Evolutionary conservation across 1,140 invertebrate genomes (phyloP).

Genomic region (Oryzaephilus surinamensis): DNA sequence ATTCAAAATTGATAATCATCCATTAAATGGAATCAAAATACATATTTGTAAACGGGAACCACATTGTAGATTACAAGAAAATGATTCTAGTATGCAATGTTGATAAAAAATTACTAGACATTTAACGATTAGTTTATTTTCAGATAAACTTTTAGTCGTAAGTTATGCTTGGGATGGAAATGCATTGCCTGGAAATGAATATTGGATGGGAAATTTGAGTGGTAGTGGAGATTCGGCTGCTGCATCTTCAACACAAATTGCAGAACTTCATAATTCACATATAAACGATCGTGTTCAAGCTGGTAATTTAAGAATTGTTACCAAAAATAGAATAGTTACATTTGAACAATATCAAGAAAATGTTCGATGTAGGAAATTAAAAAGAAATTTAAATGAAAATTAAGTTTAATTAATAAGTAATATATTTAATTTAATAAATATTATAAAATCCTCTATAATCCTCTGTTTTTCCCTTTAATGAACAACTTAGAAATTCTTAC

Average conservation of each 20-base stretch:
- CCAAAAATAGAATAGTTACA: conserved; percentile 9
- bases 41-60: conserved; percentile 38
- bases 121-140: too few species aligned
- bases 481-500: too few species aligned
- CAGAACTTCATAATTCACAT: conserved; percentile 46
- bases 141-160: conserved; percentile 46
- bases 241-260: conserved; percentile 45
- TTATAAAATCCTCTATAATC: too few species aligned
- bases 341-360: conserved; percentile 13
- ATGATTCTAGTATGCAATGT: too few species aligned
- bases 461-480: too few species aligned
- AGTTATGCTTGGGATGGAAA: conserved; percentile 60
- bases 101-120: too few species aligned
- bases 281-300: conserved; percentile 36
- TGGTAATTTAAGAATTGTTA: conserved; percentile 19
- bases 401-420: too few species aligned
- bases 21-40: conserved; percentile 37
- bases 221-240: conserved; percentile 52
- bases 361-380: too few species aligned
- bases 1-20: conserved; percentile 18
- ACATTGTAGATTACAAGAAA: conserved; percentile 30
- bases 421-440: too few species aligned
- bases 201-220: conserved; percentile 38
- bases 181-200: conserved; percentile 52
- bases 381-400: too few species aligned